These are phyloP conservation scores for Microcebus tavaratra DNA, from an alignment of 2,113 vertebrate species.

Conservation along the genomic window DNA sequence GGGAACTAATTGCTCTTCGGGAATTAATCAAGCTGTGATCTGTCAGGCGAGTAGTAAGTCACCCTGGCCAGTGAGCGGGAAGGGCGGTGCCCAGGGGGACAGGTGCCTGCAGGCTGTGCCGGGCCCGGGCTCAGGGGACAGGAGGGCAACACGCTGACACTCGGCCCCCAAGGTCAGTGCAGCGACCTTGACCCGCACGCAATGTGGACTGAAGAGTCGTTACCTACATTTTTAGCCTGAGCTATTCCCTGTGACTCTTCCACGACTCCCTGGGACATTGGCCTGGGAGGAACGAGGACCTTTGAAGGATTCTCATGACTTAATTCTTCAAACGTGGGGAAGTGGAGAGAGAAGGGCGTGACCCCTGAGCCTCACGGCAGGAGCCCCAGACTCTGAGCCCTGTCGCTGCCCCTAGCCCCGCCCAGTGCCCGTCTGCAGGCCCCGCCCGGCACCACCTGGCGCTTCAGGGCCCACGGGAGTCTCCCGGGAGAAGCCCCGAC, in stretches of 20 bases:
- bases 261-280: fast-evolving
- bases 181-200: too few relatives aligned
- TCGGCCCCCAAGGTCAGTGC: too few relatives aligned
- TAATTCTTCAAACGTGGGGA: fast-evolving
- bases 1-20: too few relatives aligned
- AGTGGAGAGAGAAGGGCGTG: fast-evolving
- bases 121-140: too few relatives aligned
- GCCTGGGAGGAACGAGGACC: background rate
- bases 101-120: too few relatives aligned
- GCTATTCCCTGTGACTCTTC: background rate
- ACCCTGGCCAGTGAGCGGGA: too few relatives aligned
- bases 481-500: background rate
- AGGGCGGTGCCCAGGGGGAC: too few relatives aligned
- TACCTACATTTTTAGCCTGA: too few relatives aligned
- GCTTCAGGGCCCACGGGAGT: background rate
- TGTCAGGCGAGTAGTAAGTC: too few relatives aligned
- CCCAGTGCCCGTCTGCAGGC: fast-evolving
- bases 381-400: background rate
- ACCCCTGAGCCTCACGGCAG: fast-evolving
- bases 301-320: background rate
- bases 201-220: too few relatives aligned
- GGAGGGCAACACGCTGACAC: too few relatives aligned
- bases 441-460: fast-evolving
- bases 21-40: too few relatives aligned
- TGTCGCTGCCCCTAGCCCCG: fast-evolving